Evolutionary conservation across 2,888 invertebrate species (phyloP).

Genomic region (Hesperia comma): DNA sequence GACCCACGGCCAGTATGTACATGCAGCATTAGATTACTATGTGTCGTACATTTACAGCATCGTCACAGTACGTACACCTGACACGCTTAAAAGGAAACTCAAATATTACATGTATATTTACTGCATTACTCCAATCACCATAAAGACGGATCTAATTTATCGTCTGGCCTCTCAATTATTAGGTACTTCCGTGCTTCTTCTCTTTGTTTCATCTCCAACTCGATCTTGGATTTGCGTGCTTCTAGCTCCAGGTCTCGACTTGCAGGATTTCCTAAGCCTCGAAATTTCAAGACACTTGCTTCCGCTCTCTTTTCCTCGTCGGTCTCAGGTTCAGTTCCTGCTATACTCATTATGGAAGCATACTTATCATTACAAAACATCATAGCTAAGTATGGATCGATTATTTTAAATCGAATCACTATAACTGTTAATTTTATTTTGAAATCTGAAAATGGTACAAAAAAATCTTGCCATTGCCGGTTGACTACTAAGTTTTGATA

Average conservation of each 20-base stretch:
- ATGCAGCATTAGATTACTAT: no score
- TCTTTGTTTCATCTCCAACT: conserved; percentile 21
- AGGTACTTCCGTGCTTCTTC: background rate
- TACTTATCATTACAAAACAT: conserved; percentile 58
- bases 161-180: background rate
- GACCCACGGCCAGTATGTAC: no score
- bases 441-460: conserved; percentile 46
- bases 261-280: conserved; percentile 55
- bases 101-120: no score
- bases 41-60: no score
- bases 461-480: no score
- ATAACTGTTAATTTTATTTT: conserved; percentile 46
- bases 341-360: conserved; percentile 58
- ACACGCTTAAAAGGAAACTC: no score
- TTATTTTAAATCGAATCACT: conserved; percentile 57
- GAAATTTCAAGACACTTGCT: conserved; percentile 54
- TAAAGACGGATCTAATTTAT: conserved; percentile 4
- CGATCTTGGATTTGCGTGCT: conserved; percentile 16
- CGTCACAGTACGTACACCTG: no score
- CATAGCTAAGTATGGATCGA: conserved; percentile 61
- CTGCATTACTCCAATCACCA: background rate
- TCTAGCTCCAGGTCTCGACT: conserved; percentile 46
- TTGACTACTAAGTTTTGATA: no score
- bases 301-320: conserved; percentile 50
- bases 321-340: conserved; percentile 53